Evolutionary conservation across 2,888 invertebrate species (phyloP), one percentile per base, ranked within the genome.

Genomic region (Papilio protenor): DNA sequence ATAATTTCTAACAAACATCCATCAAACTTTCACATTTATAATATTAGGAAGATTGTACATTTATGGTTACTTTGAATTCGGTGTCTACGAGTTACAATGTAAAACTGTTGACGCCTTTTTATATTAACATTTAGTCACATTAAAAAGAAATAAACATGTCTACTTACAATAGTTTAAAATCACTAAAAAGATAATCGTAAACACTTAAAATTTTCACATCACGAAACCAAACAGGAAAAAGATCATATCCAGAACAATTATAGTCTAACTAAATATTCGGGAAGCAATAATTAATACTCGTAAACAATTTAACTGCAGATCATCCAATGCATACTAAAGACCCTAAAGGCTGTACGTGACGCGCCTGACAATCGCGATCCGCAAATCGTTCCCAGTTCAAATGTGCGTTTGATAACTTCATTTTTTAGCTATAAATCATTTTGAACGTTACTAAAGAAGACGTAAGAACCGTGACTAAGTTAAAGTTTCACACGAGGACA

Each of bases 261-360:
- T 11, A 71, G 16, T 61, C n/a, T 12, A 49, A 14, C 40, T 61
- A 61, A 76, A 55, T 45, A 71, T 75, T 45, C 27, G 71, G 74
- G 61, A 27, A 75, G 40, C 23, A 72, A 72, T 72, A 78, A 78
- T 69, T 64, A 75, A 57, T 72, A 57, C 55, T 75, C 72, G 73
- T 78, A 78, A 78, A 78, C 78, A 78, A 78, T 78, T 78, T 76
- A 57, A 70, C 57, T 14, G 40, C n/a, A 49, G 21, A 73, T 73
- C 72, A 69, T 40, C 8, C 78, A 78, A 78, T 78, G 78, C 75
- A 78, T 78, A 76, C 75, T 72, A 78, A 78, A 45, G 83, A 84
- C 83, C 78, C 78, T 81, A 81, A 84, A 88, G 85, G 81, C 83
- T 80, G 82, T 86, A 90, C 89, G 90, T 90, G 90, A 85, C 81